A percentile compares a stretch with the other conserved stretches of the same genome.
Evolutionary conservation across 2,797 vertebrate species (phyloP).

Genomic region (Chromis chromis): DNA sequence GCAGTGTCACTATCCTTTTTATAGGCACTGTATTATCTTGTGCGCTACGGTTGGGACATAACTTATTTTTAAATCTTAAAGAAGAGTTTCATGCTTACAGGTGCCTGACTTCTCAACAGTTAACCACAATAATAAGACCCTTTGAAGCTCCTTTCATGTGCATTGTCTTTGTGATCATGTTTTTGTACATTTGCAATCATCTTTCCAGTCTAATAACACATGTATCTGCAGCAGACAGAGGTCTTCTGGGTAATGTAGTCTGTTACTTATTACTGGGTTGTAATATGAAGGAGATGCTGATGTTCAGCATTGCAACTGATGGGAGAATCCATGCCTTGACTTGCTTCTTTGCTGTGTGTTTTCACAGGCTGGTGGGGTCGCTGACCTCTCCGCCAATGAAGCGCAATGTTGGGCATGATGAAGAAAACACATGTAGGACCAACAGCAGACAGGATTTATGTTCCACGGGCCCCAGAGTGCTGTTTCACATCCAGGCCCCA

Average conservation of each 20-base stretch:
- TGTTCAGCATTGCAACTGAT: not conserved
- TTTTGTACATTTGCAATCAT: too few relatives aligned
- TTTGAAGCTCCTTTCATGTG: too few relatives aligned
- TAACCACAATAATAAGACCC: too few relatives aligned
- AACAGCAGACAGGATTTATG: slow-evolving; percentile 36
- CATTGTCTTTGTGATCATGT: too few relatives aligned
- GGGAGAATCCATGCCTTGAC: slow-evolving; percentile 12
- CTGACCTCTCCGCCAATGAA: slow-evolving; percentile 58
- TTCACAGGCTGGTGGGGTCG: slow-evolving; percentile 51
- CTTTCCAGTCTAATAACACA: not conserved
- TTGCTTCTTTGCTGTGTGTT: slow-evolving; percentile 32
- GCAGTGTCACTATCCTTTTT: too few relatives aligned
- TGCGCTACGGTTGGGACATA: too few relatives aligned
- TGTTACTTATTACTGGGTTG: not conserved
- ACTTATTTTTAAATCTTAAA: too few relatives aligned
- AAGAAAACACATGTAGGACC: slow-evolving; percentile 57
- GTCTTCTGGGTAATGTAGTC: slow-evolving; percentile 47
- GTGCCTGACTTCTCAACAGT: too few relatives aligned
- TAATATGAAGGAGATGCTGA: not conserved
- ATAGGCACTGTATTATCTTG: too few relatives aligned
- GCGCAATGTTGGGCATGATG: slow-evolving; percentile 38
- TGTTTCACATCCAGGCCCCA: not conserved
- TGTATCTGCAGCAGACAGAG: not conserved
- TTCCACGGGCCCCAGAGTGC: not conserved
- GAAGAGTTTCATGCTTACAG: too few relatives aligned